A percentile compares a stretch with the other conserved stretches of the same genome.
These are phyloP conservation scores for Melinaea marsaeus DNA, from an alignment of 2,888 invertebrate species.

Conservation along the genomic window DNA sequence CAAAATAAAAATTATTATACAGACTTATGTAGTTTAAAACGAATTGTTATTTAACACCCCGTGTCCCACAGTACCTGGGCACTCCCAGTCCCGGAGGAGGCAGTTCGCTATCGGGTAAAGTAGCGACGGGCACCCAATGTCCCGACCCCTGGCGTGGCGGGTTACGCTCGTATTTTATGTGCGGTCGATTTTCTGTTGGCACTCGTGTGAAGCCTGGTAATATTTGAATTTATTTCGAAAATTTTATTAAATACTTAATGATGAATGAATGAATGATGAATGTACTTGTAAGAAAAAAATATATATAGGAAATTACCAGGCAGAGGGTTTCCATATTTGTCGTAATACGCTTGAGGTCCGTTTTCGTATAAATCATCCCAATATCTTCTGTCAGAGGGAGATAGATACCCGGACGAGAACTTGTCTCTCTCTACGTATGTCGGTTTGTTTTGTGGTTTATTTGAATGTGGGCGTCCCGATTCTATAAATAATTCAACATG, in stretches of 20 bases:
- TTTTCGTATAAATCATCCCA: constrained; percentile 69
- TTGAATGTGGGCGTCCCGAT: constrained; percentile 35
- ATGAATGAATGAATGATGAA: too few species aligned
- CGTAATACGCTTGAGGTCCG: constrained; percentile 70
- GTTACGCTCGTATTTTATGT: constrained; percentile 59
- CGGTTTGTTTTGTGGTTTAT: constrained; percentile 34
- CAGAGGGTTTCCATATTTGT: constrained; percentile 67
- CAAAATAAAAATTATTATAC: not conserved
- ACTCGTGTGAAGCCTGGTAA: constrained; percentile 61
- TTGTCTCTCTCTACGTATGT: constrained; percentile 41
- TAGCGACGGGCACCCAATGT: constrained; percentile 54
- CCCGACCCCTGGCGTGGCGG: constrained; percentile 56
- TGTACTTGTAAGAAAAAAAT: constrained; percentile 25
- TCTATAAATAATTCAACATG: constrained; percentile 26
- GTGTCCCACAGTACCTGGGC: constrained; percentile 49
- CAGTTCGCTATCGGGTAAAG: constrained; percentile 45
- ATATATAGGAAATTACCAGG: constrained; percentile 50
- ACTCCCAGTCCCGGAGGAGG: constrained; percentile 67
- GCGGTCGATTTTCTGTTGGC: constrained; percentile 58
- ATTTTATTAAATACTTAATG: too few species aligned
- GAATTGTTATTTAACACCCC: not conserved
- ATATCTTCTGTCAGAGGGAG: constrained; percentile 61
- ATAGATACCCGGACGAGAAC: constrained; percentile 49
- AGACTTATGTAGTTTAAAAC: not conserved
- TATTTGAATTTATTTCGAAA: too few species aligned